Conservation (phyloP, 2,888 invertebrate genomes). For the Catonia carolina region DNA sequence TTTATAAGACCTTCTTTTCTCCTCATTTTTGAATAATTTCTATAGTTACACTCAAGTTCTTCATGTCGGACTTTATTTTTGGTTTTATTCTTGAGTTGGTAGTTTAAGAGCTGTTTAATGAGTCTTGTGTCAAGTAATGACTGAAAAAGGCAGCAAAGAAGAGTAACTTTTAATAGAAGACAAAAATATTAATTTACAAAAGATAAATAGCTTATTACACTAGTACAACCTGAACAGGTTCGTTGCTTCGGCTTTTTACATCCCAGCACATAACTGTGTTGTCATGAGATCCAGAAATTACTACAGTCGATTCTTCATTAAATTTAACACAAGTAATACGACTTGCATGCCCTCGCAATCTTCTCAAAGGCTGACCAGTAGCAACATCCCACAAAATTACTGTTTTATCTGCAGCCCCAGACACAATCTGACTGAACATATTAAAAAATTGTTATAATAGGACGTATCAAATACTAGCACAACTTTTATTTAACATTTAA, state of each 20-base stretch:
- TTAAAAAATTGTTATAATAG: too few species aligned
- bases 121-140: too few species aligned
- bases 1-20: too few species aligned
- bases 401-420: conserved; percentile 86
- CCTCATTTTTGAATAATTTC: too few species aligned
- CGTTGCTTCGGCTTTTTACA: conserved; percentile 56
- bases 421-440: conserved; percentile 65
- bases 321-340: conserved; percentile 78
- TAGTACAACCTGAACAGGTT: conserved; percentile 66
- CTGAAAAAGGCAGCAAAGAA: too few species aligned
- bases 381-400: conserved; percentile 95
- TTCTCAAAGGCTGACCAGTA: conserved; percentile 75
- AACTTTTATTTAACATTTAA: background rate
- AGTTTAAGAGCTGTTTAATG: too few species aligned
- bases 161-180: too few species aligned
- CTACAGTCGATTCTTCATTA: conserved; percentile 91
- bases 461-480: background rate
- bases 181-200: background rate
- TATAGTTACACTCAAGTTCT: too few species aligned
- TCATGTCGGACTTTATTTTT: too few species aligned
- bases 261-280: conserved; percentile 94
- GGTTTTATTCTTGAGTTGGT: too few species aligned
- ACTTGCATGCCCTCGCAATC: conserved; percentile 83
- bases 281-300: conserved; percentile 89
- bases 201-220: background rate